These are phyloP conservation scores for Drosophila lacertosa DNA, from an alignment of 1,140 invertebrate genomes.

Conservation along the genomic window DNA sequence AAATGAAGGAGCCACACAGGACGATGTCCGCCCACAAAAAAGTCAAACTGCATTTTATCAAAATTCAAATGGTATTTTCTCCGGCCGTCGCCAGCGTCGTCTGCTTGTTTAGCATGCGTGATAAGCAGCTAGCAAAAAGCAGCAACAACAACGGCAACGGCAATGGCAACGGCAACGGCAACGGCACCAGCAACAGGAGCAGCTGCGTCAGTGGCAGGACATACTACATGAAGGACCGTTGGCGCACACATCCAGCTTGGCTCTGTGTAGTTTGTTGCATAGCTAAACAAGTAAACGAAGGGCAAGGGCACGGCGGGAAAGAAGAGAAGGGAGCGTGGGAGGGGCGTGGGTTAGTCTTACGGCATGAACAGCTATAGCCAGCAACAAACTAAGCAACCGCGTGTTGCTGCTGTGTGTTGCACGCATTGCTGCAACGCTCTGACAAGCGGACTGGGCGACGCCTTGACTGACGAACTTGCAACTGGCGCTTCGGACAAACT, in stretches of 20 bases:
- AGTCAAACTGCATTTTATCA: constrained; percentile 78
- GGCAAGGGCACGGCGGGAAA: not conserved
- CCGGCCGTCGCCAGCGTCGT: constrained; percentile 39
- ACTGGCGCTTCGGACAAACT: constrained; percentile 39
- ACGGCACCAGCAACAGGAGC: constrained; percentile 28
- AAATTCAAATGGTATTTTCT: constrained; percentile 79
- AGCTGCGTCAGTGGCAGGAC: constrained; percentile 43
- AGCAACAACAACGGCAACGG: constrained; percentile 19
- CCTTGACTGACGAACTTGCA: constrained; percentile 31
- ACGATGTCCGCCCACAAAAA: constrained; percentile 40
- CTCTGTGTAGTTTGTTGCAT: constrained; percentile 59
- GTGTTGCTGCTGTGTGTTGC: constrained; percentile 21
- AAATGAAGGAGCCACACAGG: not conserved
- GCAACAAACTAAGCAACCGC: constrained; percentile 45
- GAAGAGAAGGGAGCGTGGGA: constrained; percentile 3
- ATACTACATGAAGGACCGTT: constrained; percentile 47
- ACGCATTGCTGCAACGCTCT: constrained; percentile 20
- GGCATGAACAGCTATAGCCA: constrained; percentile 20
- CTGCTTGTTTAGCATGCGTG: constrained; percentile 78
- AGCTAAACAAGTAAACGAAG: constrained; percentile 31
- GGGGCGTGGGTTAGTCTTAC: constrained; percentile 3
- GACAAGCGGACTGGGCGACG: constrained; percentile 11
- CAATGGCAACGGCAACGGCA: constrained; percentile 31
- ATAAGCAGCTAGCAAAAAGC: constrained; percentile 71
- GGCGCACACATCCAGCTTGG: constrained; percentile 41